Percentiles rank a stretch among this genome's conserved stretches.
These are phyloP conservation scores for Phytoseiulus persimilis DNA, from an alignment of 2,888 invertebrate species.

Conservation along the genomic window DNA sequence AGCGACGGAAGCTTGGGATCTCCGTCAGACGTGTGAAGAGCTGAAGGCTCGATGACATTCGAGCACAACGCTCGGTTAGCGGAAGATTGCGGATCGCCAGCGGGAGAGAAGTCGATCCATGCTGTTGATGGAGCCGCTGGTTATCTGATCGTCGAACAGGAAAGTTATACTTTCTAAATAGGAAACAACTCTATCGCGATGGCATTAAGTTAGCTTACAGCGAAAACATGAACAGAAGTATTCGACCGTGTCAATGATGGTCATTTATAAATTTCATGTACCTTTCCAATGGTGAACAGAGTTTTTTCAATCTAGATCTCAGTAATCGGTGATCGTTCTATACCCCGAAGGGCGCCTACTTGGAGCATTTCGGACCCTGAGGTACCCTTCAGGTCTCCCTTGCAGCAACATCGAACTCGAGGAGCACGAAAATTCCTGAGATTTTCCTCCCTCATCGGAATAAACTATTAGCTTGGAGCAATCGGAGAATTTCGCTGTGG, in stretches of 20 bases:
- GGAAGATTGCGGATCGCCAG: neutral
- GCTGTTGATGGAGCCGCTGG: neutral
- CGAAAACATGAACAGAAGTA: neutral
- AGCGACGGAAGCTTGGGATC: too few species aligned
- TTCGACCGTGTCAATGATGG: neutral
- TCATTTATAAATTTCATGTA: neutral
- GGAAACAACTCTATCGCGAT: neutral
- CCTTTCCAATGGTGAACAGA: neutral
- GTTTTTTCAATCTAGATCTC: neutral
- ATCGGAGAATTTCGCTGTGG: neutral
- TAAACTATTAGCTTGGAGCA: too few species aligned
- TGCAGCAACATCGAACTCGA: too few species aligned
- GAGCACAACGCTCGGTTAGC: too few species aligned
- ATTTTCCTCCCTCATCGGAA: too few species aligned
- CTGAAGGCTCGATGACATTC: too few species aligned
- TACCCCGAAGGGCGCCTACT: too few species aligned
- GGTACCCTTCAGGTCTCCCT: too few species aligned
- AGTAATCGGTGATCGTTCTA: too few species aligned
- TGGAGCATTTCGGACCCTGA: too few species aligned
- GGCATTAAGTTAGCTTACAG: neutral
- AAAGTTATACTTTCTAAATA: neutral
- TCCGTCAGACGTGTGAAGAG: too few species aligned
- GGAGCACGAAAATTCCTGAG: too few species aligned
- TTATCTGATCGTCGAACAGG: neutral
- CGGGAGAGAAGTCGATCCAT: neutral